These are phyloP conservation scores for Metridium senile DNA, from an alignment of 92 coral and sea anemone genomes.

Conservation along the genomic window DNA sequence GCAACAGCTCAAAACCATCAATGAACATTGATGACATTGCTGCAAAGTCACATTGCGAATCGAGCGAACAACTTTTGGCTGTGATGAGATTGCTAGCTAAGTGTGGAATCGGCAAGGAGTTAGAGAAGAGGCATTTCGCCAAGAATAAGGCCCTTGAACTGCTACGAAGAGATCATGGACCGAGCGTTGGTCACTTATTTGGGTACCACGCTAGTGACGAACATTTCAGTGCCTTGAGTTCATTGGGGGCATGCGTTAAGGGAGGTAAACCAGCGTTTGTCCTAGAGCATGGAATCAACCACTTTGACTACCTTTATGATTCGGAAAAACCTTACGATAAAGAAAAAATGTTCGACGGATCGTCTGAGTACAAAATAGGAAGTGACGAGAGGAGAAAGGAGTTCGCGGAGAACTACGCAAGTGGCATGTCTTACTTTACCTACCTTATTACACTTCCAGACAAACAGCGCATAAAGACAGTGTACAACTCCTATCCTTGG, in stretches of 20 bases:
- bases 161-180: conserved; percentile 53
- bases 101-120: conserved; percentile 4
- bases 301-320: conserved; percentile 39
- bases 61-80: background rate
- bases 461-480: background rate
- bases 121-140: conserved; percentile 30
- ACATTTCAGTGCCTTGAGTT: conserved; percentile 45
- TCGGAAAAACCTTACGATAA: conserved; percentile 5
- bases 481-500: conserved; percentile 56
- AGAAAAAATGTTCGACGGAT: conserved; percentile 5
- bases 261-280: conserved; percentile 8
- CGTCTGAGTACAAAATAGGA: conserved; percentile 24
- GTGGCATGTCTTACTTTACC: conserved; percentile 43
- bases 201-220: conserved; percentile 47
- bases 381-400: conserved; percentile 46
- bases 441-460: conserved; percentile 5
- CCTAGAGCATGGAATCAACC: conserved; percentile 47
- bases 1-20: conserved; percentile 9
- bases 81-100: background rate
- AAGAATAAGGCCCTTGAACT: conserved; percentile 48
- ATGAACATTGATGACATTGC: background rate
- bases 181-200: conserved; percentile 51
- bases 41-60: background rate
- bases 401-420: conserved; percentile 41
- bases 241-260: conserved; percentile 44